phyloP scores from a whole-genome alignment of 2,888 invertebrate genomes.

The Athrips mouffetella region DNA sequence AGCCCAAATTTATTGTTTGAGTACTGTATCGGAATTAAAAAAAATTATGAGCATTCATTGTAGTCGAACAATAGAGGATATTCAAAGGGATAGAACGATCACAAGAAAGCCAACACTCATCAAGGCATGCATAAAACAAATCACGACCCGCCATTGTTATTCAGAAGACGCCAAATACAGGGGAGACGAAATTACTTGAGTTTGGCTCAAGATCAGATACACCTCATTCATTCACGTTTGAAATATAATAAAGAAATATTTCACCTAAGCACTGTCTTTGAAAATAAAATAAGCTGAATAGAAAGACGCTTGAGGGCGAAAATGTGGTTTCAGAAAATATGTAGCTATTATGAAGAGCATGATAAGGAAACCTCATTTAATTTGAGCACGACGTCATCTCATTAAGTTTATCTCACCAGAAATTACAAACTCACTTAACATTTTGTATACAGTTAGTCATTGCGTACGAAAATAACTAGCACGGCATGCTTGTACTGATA shows the following conservation, averaged over 20 bases:
- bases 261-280: constrained; percentile 20
- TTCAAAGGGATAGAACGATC: constrained; percentile 35
- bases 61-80: constrained; percentile 20
- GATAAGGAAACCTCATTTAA: constrained; percentile 23
- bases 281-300: neutral
- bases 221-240: neutral
- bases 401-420: constrained; percentile 35
- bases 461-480: constrained; percentile 14
- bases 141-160: constrained; percentile 44
- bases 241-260: constrained; percentile 4
- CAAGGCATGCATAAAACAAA: constrained; percentile 48
- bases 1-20: neutral
- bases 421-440: constrained; percentile 28
- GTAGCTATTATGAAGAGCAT: constrained; percentile 27
- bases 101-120: constrained; percentile 40
- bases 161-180: constrained; percentile 36
- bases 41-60: neutral
- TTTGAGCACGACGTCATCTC: constrained; percentile 24
- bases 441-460: constrained; percentile 5
- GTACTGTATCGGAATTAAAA: neutral
- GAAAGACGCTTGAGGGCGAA: neutral
- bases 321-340: constrained; percentile 26
- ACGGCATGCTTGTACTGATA: neutral
- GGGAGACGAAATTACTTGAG: constrained; percentile 16
- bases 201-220: constrained; percentile 6